Evolutionary conservation across 92 coral and sea anemone species (phyloP), one percentile per base, ranked within the genome.

Genomic region (Parazoanthus darwini): DNA sequence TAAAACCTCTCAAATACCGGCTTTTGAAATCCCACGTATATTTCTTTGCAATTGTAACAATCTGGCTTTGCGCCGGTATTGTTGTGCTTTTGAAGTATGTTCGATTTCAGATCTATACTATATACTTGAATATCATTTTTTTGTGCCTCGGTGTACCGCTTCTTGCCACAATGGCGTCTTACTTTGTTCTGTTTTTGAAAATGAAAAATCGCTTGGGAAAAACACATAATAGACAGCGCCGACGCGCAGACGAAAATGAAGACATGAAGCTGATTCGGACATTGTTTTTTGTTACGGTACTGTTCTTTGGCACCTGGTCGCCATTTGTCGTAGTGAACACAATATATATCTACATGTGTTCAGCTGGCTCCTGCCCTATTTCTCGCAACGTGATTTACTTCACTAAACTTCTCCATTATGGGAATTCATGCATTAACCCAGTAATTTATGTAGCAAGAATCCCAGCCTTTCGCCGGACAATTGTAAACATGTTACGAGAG

Each of bases 351-450:
- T 84, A 84, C 79, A 84, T 29, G 42, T 84, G 87, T 71, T 71
- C 77, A 15, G 29, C 67, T 48, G 87, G 78, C 66, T 35, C 87
- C 36, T 84, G 87, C 8, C 79, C 78, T 35, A 48, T 84, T 18
- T 44, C 87, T 25, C 65, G 29, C 25, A 36, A 84, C 20, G 87
- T 84, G n/a, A 71, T 84, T 35, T 84, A 71, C 33, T 84, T 84
- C 42, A 71, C 87, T 35, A 84, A 84, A 51, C 43, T 84, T 71
- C 87, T 84, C 58, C 87, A 84, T 9, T 84, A 84, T 44, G 87
- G 79, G 44, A 84, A 84, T 35, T 84, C 87, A 8, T 70, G 78
- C 42, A 36, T 84, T 1, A 84, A 84, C 65, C 87, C 87, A 2
- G n/a, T 84, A 71, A 84, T 84, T 4, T 84, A 84, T n/a, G 78